Evolutionary conservation across 2,113 vertebrate species (phyloP), one percentile per base, ranked within the genome.

Genomic region (Ceratotherium simum): DNA sequence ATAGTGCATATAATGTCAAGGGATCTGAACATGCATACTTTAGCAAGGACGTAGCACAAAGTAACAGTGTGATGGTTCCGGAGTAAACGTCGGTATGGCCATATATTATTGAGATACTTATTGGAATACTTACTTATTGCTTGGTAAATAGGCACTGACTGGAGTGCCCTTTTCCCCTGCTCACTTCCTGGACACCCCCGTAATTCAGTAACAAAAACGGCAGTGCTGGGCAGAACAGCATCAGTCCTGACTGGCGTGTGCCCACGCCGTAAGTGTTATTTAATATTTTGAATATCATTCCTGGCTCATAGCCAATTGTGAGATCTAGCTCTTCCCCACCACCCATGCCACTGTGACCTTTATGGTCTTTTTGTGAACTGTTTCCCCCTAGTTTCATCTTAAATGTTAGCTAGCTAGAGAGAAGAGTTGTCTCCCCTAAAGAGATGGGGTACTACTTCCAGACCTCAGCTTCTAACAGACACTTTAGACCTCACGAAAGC

Each of bases 401-500:
- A 90, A 85, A 62, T 88, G 36, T 88, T 67, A 91, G 16, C 65
- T 82, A 81, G n/a, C n/a, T n/a, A 92, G 27, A 60, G 4, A 97
- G 42, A 85, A 89, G 51, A 94, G 12, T n/a, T 17, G 3, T 33
- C 27, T 78, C 31, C 39, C 39, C 39, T 89, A 81, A 84, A 85
- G 56, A 95, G 23, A 31, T 58, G 29, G 16, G 12, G n/a, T 39
- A 23, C 87, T 92, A 85, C 20, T 82, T 81, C 54, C 36, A 82
- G 62, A 86, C 16, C 39, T 91, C 23, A 76, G 12, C 29, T 89
- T 91, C 48, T 89, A 54, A 36, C 23, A 82, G 60, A 67, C 6
- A 54, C n/a, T 79, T 33, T 48, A 51, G 69, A 48, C 25, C 11
- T 88, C n/a, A 36, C 29, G 73, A 92, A 72, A 36, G 69, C 60